Percentiles rank a stretch among this genome's conserved stretches.
phyloP scores from a whole-genome alignment of 1,140 invertebrate species.

The Hydropsyche tenuis region DNA sequence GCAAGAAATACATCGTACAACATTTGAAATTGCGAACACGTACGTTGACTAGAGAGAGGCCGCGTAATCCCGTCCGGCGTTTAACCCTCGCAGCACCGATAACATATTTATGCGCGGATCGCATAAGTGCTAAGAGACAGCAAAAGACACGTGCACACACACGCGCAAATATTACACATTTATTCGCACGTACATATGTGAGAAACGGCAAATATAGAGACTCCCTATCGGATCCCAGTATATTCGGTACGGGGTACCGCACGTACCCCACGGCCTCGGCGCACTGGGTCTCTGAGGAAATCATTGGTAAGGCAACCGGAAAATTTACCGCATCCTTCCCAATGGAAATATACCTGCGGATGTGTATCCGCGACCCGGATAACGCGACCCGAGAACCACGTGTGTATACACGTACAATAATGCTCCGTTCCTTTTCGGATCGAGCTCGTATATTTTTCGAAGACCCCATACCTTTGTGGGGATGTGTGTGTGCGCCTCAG shows the following conservation, averaged over 20 bases:
- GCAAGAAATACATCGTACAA: not conserved
- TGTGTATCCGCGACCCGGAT: slow-evolving; percentile 48
- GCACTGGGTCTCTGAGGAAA: slow-evolving; percentile 55
- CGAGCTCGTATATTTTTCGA: no score
- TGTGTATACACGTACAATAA: slow-evolving; percentile 36
- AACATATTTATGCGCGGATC: slow-evolving; percentile 49
- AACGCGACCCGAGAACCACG: slow-evolving; percentile 15
- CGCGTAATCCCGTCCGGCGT: not conserved
- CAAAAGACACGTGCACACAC: slow-evolving; percentile 41
- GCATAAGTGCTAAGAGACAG: slow-evolving; percentile 50
- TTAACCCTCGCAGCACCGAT: slow-evolving; percentile 36
- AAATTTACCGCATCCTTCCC: slow-evolving; percentile 51
- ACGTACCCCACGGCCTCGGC: slow-evolving; percentile 17
- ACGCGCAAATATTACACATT: no score
- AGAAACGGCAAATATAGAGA: slow-evolving; percentile 31
- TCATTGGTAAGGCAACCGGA: slow-evolving; percentile 53
- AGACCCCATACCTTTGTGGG: no score
- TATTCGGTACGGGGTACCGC: slow-evolving; percentile 45
- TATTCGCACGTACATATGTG: no score
- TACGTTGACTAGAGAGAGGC: not conserved
- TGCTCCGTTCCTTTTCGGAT: slow-evolving; percentile 16
- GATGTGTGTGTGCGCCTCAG: no score
- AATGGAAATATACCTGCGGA: slow-evolving; percentile 50
- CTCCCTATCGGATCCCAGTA: slow-evolving; percentile 50
- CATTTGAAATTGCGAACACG: not conserved